Percentiles rank a stretch among this genome's conserved stretches.
Conservation (phyloP, 2,888 invertebrate species). For the Dendrolimus pini region DNA sequence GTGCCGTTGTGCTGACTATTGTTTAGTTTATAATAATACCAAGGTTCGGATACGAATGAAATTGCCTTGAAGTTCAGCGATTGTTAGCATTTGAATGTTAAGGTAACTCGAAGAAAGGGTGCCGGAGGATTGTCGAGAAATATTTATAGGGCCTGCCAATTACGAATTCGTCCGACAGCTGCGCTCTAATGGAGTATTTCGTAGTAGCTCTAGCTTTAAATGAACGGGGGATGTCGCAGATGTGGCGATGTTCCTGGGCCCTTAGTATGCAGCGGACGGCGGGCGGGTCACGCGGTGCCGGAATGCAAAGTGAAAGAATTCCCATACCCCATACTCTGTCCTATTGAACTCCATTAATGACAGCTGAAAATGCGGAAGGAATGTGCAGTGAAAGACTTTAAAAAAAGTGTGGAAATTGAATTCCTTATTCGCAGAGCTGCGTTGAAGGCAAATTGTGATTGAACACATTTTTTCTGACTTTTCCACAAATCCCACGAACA, state of each 20-base stretch:
- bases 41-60: background rate
- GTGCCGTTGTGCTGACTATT: too few species aligned
- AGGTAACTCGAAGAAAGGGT: constrained; percentile 17
- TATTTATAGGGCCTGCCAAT: constrained; percentile 54
- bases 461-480: too few species aligned
- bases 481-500: too few species aligned
- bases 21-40: too few species aligned
- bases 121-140: constrained; percentile 30
- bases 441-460: too few species aligned
- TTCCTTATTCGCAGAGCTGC: too few species aligned
- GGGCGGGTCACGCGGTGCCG: constrained; percentile 1
- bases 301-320: background rate
- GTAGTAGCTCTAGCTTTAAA: constrained; percentile 66
- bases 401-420: too few species aligned
- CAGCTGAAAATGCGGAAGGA: too few species aligned
- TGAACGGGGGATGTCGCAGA: constrained; percentile 56
- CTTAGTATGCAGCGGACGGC: constrained; percentile 9
- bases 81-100: constrained; percentile 18
- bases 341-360: too few species aligned
- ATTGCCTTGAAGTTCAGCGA: constrained; percentile 13
- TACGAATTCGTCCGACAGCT: constrained; percentile 58
- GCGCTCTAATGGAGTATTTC: constrained; percentile 61
- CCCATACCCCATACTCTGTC: background rate
- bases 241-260: constrained; percentile 35
- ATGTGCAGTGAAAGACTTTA: too few species aligned